phyloP scores from a whole-genome alignment of 2,113 vertebrate species.

The Ancistrus triradiatus region DNA sequence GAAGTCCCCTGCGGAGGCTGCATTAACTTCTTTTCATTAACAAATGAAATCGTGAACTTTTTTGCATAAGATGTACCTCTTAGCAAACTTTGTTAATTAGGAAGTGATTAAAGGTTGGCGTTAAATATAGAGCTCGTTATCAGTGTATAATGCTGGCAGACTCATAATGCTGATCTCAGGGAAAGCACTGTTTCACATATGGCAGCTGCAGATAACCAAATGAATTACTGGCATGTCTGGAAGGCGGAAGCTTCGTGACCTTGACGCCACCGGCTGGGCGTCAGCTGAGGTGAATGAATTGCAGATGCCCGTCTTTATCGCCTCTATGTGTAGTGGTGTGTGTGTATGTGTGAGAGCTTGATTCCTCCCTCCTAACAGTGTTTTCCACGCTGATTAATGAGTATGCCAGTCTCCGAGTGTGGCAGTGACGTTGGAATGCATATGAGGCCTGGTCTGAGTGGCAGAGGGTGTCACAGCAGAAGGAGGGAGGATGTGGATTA shows the following conservation, averaged over 20 bases:
- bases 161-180: too few relatives aligned
- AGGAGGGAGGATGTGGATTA: not conserved
- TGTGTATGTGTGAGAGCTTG: slow-evolving; percentile 1
- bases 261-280: slow-evolving; percentile 8
- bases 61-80: too few relatives aligned
- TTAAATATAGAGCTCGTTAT: too few relatives aligned
- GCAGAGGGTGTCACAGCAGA: not conserved
- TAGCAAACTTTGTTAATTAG: too few relatives aligned
- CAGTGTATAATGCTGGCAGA: too few relatives aligned
- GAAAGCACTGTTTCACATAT: not conserved
- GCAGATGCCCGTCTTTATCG: slow-evolving; percentile 14
- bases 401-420: slow-evolving; percentile 43
- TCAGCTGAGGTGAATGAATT: slow-evolving; percentile 20
- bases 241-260: slow-evolving; percentile 24
- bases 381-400: slow-evolving; percentile 48
- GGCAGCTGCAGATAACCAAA: slow-evolving; percentile 16
- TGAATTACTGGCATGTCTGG: slow-evolving; percentile 1
- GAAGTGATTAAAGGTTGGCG: too few relatives aligned
- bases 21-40: too few relatives aligned
- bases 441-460: slow-evolving; percentile 21
- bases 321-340: slow-evolving; percentile 10
- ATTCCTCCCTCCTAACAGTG: slow-evolving; percentile 18
- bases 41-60: too few relatives aligned
- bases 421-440: slow-evolving; percentile 38
- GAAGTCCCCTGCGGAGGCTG: too few relatives aligned